Conservation (phyloP, 2,797 vertebrate species). For the Centropyge bicolor region DNA sequence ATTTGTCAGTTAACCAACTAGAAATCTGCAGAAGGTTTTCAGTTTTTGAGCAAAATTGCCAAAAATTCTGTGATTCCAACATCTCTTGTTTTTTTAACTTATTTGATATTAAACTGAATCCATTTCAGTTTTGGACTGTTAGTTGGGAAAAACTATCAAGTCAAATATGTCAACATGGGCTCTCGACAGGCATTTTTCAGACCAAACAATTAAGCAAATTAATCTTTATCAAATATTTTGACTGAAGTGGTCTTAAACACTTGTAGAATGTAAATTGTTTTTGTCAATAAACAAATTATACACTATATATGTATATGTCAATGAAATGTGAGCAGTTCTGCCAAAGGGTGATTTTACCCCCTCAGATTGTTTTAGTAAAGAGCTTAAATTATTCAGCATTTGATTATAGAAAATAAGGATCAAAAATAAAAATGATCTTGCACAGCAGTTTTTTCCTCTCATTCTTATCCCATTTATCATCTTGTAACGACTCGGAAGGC, state of each 20-base stretch:
- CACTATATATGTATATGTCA: neutral
- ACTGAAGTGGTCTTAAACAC: neutral
- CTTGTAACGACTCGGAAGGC: neutral
- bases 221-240: too few species aligned
- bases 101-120: neutral
- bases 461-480: neutral
- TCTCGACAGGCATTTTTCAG: neutral
- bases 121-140: neutral
- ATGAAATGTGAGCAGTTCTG: neutral
- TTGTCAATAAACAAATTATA: too few species aligned
- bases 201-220: neutral
- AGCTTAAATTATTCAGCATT: neutral
- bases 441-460: neutral
- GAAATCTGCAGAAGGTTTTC: too few species aligned
- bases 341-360: neutral
- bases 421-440: too few species aligned
- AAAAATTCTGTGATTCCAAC: too few species aligned
- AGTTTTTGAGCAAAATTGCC: too few species aligned
- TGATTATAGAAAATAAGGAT: too few species aligned
- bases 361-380: neutral
- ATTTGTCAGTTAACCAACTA: neutral
- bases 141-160: too few species aligned
- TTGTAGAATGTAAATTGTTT: neutral
- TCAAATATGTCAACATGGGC: too few species aligned
- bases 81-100: neutral